Conservation (phyloP, 2,888 invertebrate genomes). For the Acanthosepion pharaonis region DNA sequence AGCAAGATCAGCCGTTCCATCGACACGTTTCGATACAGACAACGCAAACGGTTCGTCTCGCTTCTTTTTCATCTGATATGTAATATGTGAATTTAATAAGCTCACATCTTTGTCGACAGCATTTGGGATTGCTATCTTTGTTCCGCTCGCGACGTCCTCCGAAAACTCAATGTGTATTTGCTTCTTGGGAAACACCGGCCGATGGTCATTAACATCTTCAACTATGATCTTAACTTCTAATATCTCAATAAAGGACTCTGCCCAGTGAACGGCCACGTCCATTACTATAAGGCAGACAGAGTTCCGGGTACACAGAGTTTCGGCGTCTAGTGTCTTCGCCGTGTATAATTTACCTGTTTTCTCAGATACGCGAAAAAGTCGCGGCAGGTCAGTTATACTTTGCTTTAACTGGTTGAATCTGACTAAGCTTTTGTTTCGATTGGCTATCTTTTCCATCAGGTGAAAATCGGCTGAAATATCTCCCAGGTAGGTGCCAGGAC, state of each 20-base stretch:
- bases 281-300: neutral
- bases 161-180: neutral
- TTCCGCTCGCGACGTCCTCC: neutral
- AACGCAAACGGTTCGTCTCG: neutral
- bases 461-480: neutral
- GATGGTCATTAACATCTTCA: neutral
- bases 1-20: neutral
- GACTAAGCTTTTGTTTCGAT: neutral
- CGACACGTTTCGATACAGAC: neutral
- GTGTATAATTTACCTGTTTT: neutral
- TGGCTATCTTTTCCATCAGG: neutral
- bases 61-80: neutral
- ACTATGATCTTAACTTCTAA: neutral
- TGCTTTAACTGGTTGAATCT: neutral
- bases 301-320: neutral
- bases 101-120: neutral
- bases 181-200: neutral
- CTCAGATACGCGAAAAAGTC: neutral
- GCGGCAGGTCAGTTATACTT: neutral
- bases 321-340: neutral
- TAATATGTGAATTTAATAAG: neutral
- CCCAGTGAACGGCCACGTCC: neutral
- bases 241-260: neutral
- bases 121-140: neutral
- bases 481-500: neutral